Conservation (phyloP, 2,888 invertebrate species). For the Priocnemis perturbator region DNA sequence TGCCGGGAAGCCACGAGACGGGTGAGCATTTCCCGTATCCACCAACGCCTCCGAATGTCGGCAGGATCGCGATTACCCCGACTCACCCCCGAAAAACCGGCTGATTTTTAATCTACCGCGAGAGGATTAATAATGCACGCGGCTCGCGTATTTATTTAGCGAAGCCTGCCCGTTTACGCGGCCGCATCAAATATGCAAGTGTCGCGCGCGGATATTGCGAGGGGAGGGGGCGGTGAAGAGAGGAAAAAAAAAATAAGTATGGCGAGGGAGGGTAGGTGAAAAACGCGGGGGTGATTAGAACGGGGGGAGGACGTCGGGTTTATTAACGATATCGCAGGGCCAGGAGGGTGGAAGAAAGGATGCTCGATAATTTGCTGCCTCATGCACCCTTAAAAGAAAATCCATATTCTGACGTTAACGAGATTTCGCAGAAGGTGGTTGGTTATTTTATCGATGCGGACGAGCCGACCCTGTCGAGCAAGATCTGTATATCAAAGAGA, state of each 20-base stretch:
- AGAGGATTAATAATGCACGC: conserved; percentile 68
- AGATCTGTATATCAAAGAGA: too few species aligned
- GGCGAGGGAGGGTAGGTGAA: conserved; percentile 40
- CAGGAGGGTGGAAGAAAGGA: conserved; percentile 61
- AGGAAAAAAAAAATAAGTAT: conserved; percentile 12
- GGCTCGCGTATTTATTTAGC: conserved; percentile 65
- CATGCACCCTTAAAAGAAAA: conserved; percentile 63
- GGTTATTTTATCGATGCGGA: conserved; percentile 18
- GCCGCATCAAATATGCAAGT: conserved; percentile 73
- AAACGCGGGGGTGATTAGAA: conserved; percentile 70
- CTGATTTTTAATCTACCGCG: conserved; percentile 65
- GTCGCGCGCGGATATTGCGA: conserved; percentile 59
- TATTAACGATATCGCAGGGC: conserved; percentile 68
- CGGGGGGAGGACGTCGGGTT: conserved; percentile 69
- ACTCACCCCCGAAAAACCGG: conserved; percentile 9
- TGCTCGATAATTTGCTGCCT: conserved; percentile 70
- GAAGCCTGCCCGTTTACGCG: conserved; percentile 67
- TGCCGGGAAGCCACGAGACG: too few species aligned
- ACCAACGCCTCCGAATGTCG: not conserved
- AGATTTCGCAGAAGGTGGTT: conserved; percentile 56
- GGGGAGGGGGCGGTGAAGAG: conserved; percentile 20
- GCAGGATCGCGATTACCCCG: not conserved
- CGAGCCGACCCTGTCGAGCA: too few species aligned
- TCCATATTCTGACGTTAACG: conserved; percentile 62
- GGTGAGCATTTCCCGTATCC: not conserved